Conservation (phyloP, 2,113 vertebrate species). For the Danionella cerebrum region DNA sequence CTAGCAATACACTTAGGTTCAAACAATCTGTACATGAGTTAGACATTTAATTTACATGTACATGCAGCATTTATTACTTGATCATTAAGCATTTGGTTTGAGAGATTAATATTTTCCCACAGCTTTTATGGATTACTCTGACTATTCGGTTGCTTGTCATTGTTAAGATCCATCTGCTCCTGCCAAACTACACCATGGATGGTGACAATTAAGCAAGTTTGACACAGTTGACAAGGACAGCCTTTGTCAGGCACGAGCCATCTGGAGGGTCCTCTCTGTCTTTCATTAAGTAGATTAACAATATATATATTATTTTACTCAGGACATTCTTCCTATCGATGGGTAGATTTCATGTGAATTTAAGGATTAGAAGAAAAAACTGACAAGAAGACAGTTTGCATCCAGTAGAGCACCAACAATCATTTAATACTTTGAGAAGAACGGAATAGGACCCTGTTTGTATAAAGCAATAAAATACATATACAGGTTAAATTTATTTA, state of each 20-base stretch:
- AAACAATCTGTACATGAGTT: too few relatives aligned
- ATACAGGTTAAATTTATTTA: neutral
- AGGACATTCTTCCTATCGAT: conserved; percentile 27
- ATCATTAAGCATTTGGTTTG: neutral
- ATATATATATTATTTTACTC: conserved; percentile 24
- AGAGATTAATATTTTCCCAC: conserved; percentile 29
- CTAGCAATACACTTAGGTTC: conserved; percentile 5
- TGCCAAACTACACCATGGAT: conserved; percentile 15
- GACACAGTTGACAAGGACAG: conserved; percentile 52
- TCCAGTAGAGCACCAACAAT: conserved; percentile 46
- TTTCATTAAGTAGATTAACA: conserved; percentile 38
- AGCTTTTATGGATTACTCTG: conserved; percentile 38
- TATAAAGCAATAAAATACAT: neutral
- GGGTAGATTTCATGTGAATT: conserved; percentile 38
- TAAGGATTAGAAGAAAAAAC: neutral
- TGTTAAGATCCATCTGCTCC: conserved; percentile 59
- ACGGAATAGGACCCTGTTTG: neutral
- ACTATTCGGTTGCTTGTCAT: conserved; percentile 59
- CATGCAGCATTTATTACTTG: neutral
- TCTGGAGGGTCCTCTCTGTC: conserved; percentile 43
- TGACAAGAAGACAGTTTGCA: conserved; percentile 40
- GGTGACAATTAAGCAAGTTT: conserved; percentile 56
- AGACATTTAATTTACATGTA: neutral
- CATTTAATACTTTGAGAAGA: conserved; percentile 30
- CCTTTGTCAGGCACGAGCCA: conserved; percentile 56